A percentile compares a stretch with the other conserved stretches of the same genome.
phyloP scores from a whole-genome alignment of 2,797 vertebrate species.

The Acrocephalus scirpaceus region DNA sequence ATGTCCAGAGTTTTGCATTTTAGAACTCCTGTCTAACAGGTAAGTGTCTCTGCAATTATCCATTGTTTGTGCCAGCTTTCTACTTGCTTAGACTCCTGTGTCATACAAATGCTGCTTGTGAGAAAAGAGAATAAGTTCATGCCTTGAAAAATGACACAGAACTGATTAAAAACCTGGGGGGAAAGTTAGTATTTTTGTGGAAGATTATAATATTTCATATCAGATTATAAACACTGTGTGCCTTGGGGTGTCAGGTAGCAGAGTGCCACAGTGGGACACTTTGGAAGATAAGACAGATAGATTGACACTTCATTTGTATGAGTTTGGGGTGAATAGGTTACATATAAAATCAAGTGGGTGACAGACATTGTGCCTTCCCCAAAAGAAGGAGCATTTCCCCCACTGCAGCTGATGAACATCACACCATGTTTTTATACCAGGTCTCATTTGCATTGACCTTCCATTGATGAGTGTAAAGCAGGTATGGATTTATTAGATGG shows the following conservation, averaged over 20 bases:
- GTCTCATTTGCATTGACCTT: background rate
- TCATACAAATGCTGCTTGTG: background rate
- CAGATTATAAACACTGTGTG: background rate
- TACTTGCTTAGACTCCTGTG: background rate
- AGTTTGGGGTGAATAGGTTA: background rate
- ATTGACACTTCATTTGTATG: background rate
- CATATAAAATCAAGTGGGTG: background rate
- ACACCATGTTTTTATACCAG: background rate
- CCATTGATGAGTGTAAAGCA: background rate
- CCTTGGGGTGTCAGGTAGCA: background rate
- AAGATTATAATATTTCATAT: background rate
- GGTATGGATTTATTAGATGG: background rate
- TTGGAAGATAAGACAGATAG: background rate
- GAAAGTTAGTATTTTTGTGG: background rate
- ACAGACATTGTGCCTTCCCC: background rate
- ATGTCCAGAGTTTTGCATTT: conserved; percentile 14
- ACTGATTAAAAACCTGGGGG: background rate
- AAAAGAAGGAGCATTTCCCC: background rate
- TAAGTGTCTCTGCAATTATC: background rate
- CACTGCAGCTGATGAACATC: background rate
- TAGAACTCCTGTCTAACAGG: conserved; percentile 6
- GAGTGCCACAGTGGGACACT: background rate
- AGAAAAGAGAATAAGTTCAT: background rate
- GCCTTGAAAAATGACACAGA: background rate
- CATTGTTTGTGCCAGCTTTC: background rate